Base-by-base conservation (phyloP, 2,888 invertebrate genomes). In the Cerastis leucographa region DNA sequence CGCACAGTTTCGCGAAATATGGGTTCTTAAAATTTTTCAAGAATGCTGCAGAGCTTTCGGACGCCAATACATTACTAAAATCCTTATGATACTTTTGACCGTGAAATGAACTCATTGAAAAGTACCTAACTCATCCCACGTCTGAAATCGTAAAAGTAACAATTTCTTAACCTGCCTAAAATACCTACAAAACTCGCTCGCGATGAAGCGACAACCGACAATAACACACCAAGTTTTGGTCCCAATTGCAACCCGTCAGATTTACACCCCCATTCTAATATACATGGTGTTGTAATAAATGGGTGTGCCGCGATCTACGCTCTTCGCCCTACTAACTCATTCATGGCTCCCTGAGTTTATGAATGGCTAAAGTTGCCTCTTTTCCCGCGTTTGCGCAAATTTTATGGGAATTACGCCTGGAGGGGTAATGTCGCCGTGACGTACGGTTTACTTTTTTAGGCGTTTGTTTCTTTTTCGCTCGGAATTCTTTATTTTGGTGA, bases 321-420 rank as follows among this genome's bases (percentile, higher is more conserved):
- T 77, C 84, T 78, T 78, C 51, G 76, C 73, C 83, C 87, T 84
- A 86, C 88, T 88, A 88, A 88, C 82, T 88, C 88, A 88, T 88
- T 88, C 88, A 88, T 88, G 88, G 78, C 82, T 86, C 73, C 87
- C 85, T 86, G 89, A 78, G 85, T 87, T 89, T 90, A 90, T 90
- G 90, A 90, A 90, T 90, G 90, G 83, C 78, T 78, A 89, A 89
- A 89, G 85, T 89, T 84, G 67, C 84, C 79, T 80, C 82, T 85
- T 84, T 89, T 82, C 83, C 88, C 88, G 84, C 88, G 87, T 91
- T 91, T 83, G 88, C 88, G 86, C 87, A 90, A 90, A 90, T 91
- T 92, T 91, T 91, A 91, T 90, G 82, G 87, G 70, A 84, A 80
- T 83, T 84, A 61, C 76, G 82, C 75, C 85, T 83, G 71, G 80